phyloP scores from a whole-genome alignment of 2,888 invertebrate genomes.

The Sepiola atlantica region DNA sequence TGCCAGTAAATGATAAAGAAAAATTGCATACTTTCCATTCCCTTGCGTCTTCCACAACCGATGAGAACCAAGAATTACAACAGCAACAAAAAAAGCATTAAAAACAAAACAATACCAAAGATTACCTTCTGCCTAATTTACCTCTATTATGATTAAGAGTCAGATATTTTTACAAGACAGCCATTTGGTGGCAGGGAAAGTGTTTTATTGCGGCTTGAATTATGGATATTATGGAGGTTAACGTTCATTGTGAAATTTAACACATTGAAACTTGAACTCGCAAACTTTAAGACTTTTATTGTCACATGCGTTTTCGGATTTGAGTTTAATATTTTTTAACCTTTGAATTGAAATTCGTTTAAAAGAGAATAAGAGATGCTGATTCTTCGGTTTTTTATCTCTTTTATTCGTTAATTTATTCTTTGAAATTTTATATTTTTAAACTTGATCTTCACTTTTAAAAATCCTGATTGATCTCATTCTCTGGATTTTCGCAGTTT shows the following conservation, averaged over 20 bases:
- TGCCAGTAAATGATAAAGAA: background rate
- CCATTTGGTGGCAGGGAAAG: background rate
- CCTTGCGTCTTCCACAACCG: background rate
- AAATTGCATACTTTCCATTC: conserved; percentile 1
- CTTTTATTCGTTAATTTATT: background rate
- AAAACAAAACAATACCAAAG: background rate
- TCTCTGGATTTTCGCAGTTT: background rate
- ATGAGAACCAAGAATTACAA: background rate
- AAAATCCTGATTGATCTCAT: background rate
- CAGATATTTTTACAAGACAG: background rate
- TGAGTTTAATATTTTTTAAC: background rate
- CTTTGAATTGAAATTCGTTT: conserved; percentile 20
- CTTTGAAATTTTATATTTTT: background rate
- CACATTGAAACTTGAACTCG: background rate
- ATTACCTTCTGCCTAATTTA: conserved; percentile 15
- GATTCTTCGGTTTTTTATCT: background rate
- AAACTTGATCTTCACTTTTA: background rate
- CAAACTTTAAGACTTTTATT: background rate
- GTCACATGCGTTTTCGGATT: background rate
- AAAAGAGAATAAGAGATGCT: background rate
- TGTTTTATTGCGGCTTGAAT: background rate
- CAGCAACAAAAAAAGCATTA: background rate
- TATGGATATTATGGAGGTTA: background rate
- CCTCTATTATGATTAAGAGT: conserved; percentile 6
- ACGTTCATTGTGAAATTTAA: background rate